A percentile compares a stretch with the other conserved stretches of the same genome.
Evolutionary conservation across 2,113 vertebrate species (phyloP).

Genomic region (Percina caprodes): DNA sequence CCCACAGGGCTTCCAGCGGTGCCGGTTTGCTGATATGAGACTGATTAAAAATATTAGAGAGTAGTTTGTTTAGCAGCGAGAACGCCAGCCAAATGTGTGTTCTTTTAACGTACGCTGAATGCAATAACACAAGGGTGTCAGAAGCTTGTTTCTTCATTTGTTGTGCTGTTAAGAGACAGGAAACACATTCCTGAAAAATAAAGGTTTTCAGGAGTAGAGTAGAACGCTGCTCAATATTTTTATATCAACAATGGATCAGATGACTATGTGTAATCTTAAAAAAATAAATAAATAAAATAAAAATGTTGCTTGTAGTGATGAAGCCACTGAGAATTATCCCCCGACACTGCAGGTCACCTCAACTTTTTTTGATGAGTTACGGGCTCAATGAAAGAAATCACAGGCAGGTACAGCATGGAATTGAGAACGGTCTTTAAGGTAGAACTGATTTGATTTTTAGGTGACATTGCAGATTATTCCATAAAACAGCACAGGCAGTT

Average conservation of each 20-base stretch:
- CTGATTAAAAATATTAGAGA: slow-evolving; percentile 74
- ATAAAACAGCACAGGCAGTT: background rate
- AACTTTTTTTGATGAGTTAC: background rate
- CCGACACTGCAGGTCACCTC: background rate
- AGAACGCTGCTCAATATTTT: background rate
- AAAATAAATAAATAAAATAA: too few species aligned
- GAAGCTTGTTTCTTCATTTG: slow-evolving; percentile 22
- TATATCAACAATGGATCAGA: background rate
- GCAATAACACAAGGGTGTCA: slow-evolving; percentile 7
- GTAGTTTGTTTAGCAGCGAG: slow-evolving; percentile 61
- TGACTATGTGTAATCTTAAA: background rate
- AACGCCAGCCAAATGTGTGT: slow-evolving; percentile 55
- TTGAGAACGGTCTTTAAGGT: background rate
- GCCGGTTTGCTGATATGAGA: slow-evolving; percentile 60
- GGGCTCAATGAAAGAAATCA: background rate
- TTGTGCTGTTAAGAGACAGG: slow-evolving; percentile 1
- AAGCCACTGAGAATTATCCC: background rate
- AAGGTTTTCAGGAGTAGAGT: background rate
- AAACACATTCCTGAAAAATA: background rate
- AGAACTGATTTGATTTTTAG: background rate
- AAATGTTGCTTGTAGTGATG: background rate
- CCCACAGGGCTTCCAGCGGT: slow-evolving; percentile 58
- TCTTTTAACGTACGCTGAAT: slow-evolving; percentile 52
- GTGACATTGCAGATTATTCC: background rate
- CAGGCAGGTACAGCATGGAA: background rate